Base-by-base conservation (phyloP, 2,113 vertebrate genomes). In the Podarcis cretensis region DNA sequence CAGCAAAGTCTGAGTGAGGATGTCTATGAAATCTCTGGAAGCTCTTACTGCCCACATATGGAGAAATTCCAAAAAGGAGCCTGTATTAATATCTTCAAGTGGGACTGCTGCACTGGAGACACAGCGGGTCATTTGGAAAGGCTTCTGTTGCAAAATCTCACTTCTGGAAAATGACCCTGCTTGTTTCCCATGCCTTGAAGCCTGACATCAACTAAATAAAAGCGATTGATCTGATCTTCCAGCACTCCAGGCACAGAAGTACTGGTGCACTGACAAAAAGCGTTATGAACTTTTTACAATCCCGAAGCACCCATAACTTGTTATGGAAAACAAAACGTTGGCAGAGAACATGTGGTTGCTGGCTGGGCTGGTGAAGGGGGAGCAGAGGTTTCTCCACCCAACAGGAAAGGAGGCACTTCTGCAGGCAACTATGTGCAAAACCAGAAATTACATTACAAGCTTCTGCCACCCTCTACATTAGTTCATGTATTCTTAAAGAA, bases 211-310 rank as follows among this genome's bases (percentile, higher is more conserved):
- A 12, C 9, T 40, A 65, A 43, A 35, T 27, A 80, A 75, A 87
- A 32, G 87, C 68, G 25, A 0, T 5, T 87, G 54, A 1, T 32
- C 84, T 93, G 94, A 1, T 32, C 84, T 93, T 94, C 90, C 75
- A 81, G 81, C 18, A 87, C 40, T 81, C 35, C 16, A 82, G 57
- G 48, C 68, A 87, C 12, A 20, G 89, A 89, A 92, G 87, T 82
- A 95, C 85, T 90, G 86, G 23, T 95, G 91, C 92, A 90, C 88
- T 90, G 87, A 37, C 83, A 93, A 92, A 95, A 91, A 10, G 81
- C 76, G 54, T 87, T 40, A n/a, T 89, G 91, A 96, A 80, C 93
- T 90, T 90, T 94, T 92, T 90, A 93, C 0, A 59, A 87, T 95
- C 90, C 81, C 54, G 84, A 83, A 2, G 0, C 4, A 18, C 89